These are phyloP conservation scores for Drosophila novamexicana DNA, from an alignment of 1,140 invertebrate species.

Conservation along the genomic window DNA sequence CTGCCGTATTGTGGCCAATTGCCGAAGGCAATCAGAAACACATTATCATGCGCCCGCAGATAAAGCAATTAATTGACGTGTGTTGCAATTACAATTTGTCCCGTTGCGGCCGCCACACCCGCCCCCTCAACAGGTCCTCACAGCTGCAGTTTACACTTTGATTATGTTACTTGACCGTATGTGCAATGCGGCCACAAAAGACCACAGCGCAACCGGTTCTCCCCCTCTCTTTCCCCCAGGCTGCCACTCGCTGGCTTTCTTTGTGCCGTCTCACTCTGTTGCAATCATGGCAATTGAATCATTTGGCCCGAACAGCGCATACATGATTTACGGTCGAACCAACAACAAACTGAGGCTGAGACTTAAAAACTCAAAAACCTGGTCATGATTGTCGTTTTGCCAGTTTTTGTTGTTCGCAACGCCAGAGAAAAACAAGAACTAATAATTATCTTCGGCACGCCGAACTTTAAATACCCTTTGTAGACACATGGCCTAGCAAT, in stretches of 20 bases:
- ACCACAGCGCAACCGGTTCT: conserved; percentile 16
- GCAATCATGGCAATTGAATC: conserved; percentile 40
- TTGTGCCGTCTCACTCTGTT: conserved; percentile 1
- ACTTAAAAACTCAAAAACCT: conserved; percentile 39
- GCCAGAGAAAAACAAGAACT: conserved; percentile 9
- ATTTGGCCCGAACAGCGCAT: conserved; percentile 26
- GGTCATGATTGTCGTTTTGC: conserved; percentile 73
- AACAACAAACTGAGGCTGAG: conserved; percentile 8
- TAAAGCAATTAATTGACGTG: conserved; percentile 22
- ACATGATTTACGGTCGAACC: conserved; percentile 34
- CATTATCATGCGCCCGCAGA: conserved; percentile 19
- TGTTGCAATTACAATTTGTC: conserved; percentile 24
- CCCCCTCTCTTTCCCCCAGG: neutral
- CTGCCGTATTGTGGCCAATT: neutral
- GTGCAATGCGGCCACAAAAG: conserved; percentile 10
- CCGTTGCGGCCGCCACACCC: neutral
- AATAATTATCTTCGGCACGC: no score
- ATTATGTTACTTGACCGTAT: conserved; percentile 19
- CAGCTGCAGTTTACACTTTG: conserved; percentile 6
- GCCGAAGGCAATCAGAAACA: conserved; percentile 23
- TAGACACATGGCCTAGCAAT: no score
- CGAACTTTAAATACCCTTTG: no score
- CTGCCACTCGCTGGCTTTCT: neutral
- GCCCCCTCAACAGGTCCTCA: neutral
- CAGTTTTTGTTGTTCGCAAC: conserved; percentile 62